A percentile compares a stretch with the other conserved stretches of the same genome.
phyloP scores from a whole-genome alignment of 2,797 vertebrate genomes.

The Odontamblyopus rebecca region DNA sequence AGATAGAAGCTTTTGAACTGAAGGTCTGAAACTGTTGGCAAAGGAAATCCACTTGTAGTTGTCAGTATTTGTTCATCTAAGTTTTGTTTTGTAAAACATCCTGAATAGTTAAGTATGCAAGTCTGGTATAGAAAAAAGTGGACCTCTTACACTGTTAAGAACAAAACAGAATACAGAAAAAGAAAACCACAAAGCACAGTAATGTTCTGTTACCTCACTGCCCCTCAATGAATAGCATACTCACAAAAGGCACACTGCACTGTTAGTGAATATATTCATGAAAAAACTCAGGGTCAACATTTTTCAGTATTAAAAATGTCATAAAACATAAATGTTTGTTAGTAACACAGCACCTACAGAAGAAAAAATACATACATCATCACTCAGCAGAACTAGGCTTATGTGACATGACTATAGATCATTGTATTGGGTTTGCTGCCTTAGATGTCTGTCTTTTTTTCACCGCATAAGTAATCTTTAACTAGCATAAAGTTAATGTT shows the following conservation, averaged over 20 bases:
- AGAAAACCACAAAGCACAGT: constrained; percentile 8
- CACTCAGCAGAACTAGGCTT: neutral
- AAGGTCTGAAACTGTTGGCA: constrained; percentile 14
- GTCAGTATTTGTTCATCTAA: neutral
- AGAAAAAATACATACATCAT: constrained; percentile 1
- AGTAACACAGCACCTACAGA: constrained; percentile 40
- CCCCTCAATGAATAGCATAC: neutral
- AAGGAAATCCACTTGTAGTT: constrained; percentile 18
- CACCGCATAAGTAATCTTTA: neutral
- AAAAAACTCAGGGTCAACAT: constrained; percentile 66
- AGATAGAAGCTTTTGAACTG: neutral
- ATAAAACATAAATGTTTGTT: constrained; percentile 7
- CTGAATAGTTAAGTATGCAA: constrained; percentile 16
- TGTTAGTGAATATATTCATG: constrained; percentile 23
- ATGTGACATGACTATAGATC: neutral
- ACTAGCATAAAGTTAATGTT: neutral
- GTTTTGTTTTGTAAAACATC: neutral
- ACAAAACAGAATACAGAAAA: constrained; percentile 22
- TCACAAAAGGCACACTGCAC: constrained; percentile 17
- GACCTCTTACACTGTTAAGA: constrained; percentile 16
- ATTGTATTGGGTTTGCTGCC: neutral
- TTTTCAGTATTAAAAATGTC: constrained; percentile 10
- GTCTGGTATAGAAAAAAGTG: constrained; percentile 24
- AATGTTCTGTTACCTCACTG: constrained; percentile 10
- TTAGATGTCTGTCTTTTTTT: neutral